phyloP scores from a whole-genome alignment of 1,140 invertebrate genomes.

The Danaus plexippus region DNA sequence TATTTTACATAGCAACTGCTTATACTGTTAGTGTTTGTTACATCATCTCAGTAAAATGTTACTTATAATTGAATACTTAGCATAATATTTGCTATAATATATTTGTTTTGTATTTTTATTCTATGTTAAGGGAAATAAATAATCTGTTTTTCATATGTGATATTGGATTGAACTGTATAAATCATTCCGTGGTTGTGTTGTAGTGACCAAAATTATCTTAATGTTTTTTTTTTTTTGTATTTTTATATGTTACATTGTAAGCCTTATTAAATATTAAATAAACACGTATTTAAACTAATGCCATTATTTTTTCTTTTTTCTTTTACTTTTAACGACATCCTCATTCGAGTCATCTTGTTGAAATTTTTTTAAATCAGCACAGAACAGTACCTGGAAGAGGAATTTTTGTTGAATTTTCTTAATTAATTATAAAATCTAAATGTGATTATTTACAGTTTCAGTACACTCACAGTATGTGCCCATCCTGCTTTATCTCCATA shows the following conservation, averaged over 20 bases:
- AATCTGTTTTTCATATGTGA: slow-evolving; percentile 9
- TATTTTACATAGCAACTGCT: no score
- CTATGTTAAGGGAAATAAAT: no score
- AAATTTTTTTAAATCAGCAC: slow-evolving; percentile 80
- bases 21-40: no score
- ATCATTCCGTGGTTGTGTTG: slow-evolving; percentile 51
- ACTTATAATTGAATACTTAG: no score
- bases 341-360: slow-evolving; percentile 1
- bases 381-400: slow-evolving; percentile 80
- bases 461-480: slow-evolving; percentile 88
- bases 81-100: no score
- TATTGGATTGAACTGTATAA: slow-evolving; percentile 19
- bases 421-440: no score
- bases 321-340: background rate
- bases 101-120: no score
- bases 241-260: slow-evolving; percentile 14
- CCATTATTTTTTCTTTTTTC: slow-evolving; percentile 2
- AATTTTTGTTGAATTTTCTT: slow-evolving; percentile 12
- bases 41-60: no score
- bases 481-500: slow-evolving; percentile 94
- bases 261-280: no score
- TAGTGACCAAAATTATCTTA: background rate
- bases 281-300: no score
- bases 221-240: slow-evolving; percentile 19
- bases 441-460: no score